Conservation (phyloP, 2,888 invertebrate species). For the Erebia epiphron region DNA sequence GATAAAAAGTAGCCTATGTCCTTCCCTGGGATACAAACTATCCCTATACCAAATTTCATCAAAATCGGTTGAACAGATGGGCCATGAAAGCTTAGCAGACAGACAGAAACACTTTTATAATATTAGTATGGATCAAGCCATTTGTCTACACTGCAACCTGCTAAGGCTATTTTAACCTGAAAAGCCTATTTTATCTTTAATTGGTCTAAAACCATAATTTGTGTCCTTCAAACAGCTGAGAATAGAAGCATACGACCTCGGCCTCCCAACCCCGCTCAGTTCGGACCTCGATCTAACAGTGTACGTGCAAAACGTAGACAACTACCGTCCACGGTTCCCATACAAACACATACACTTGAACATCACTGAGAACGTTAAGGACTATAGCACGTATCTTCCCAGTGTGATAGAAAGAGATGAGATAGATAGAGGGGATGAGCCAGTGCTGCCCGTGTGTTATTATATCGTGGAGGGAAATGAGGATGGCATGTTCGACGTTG, state of each 20-base stretch:
- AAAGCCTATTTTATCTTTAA: no score
- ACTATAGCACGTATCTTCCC: conserved; percentile 87
- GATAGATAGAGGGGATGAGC: conserved; percentile 91
- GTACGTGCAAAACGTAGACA: conserved; percentile 94
- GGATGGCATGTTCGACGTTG: conserved; percentile 86
- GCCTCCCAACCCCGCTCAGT: conserved; percentile 92
- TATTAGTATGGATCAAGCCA: no score
- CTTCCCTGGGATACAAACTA: no score
- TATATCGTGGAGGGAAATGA: conserved; percentile 94
- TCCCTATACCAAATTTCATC: no score
- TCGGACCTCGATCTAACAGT: conserved; percentile 94
- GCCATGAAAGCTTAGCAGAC: no score
- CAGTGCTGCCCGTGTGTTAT: conserved; percentile 94
- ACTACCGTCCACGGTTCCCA: conserved; percentile 93
- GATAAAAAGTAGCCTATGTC: no score
- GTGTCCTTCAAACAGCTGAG: conserved; percentile 84
- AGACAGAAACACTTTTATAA: no score
- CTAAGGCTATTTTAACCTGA: no score
- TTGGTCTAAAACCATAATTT: background rate
- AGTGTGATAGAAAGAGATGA: conserved; percentile 94
- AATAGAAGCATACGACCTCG: conserved; percentile 95
- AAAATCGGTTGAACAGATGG: no score
- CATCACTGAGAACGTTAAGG: conserved; percentile 85
- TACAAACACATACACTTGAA: conserved; percentile 87
- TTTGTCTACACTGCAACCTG: no score